Conservation (phyloP, 2,113 vertebrate genomes). For the Balaenoptera acutorostrata region DNA sequence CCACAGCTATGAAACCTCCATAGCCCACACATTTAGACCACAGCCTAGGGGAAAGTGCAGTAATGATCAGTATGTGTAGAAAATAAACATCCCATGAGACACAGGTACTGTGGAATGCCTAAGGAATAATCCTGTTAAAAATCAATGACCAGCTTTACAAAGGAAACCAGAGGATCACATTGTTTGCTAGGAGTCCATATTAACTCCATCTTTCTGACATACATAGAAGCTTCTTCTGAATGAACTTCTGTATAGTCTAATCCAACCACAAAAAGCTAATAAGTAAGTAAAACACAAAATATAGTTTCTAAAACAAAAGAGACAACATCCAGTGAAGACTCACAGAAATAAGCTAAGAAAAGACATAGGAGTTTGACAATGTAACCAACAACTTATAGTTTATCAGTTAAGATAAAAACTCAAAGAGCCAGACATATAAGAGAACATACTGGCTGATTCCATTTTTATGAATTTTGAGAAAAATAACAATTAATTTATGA, state of each 20-base stretch:
- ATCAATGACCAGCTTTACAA: neutral
- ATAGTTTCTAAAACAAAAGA: neutral
- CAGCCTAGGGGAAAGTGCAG: neutral
- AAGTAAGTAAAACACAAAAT: neutral
- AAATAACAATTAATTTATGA: neutral
- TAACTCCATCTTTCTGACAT: neutral
- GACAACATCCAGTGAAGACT: neutral
- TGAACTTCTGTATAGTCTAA: neutral
- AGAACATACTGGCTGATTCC: neutral
- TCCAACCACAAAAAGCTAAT: neutral
- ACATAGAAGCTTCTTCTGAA: neutral
- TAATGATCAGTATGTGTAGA: neutral
- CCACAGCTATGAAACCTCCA: neutral
- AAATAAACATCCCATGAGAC: neutral
- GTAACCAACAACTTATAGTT: neutral
- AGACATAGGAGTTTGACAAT: neutral
- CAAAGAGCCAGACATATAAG: neutral
- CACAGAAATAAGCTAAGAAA: neutral
- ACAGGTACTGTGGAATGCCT: neutral
- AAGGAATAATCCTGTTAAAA: neutral
- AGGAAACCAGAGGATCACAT: neutral
- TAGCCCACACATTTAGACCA: neutral
- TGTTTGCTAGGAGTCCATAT: neutral
- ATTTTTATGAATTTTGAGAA: neutral
- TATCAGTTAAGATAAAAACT: conserved; percentile 4